Evolutionary conservation across 2,888 invertebrate species (phyloP), one percentile per base, ranked within the genome.

Genomic region (Hipparchia semele): DNA sequence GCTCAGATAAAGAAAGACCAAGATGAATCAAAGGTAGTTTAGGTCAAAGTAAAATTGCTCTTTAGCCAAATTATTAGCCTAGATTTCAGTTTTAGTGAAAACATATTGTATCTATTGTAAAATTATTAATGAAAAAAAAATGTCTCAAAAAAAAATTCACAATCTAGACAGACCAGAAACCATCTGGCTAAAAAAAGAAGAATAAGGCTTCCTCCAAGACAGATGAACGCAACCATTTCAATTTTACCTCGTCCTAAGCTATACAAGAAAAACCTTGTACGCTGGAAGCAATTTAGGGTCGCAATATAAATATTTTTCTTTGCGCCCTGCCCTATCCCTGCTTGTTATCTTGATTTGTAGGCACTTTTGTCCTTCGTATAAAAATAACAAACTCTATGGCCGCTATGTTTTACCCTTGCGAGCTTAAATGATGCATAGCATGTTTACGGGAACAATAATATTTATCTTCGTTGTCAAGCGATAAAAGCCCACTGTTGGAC

Each of bases 311-410:
- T 74, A 75, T 74, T 73, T 73, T 62, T 75, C 58, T 71, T n/a
- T 53, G 33, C 53, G 56, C 70, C 56, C 61, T 71, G 56, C 70
- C 56, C 61, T 71, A 74, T 71, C 70, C 51, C 23, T 13, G 64
- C 73, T 71, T 75, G 74, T 77, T 77, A 77, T 75, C 75, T 75
- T 77, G 75, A 77, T 77, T 73, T 75, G 75, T 77, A 51, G 74
- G 72, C 77, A 74, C 74, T 75, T 62, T 56, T 72, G 74, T 66
- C 67, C 73, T 73, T 68, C 67, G 67, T 75, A 72, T 75, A 65
- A 72, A 74, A 73, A 75, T 67, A 75, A 75, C 71, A 71, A 69
- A 68, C 51, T 49, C 62, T n/a, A 46, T 13, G 59, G 33, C 59
- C 46, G 13, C 39, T 13, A 62, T 49, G 45, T 62, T n/a, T 62